Evolutionary conservation across 1,140 invertebrate genomes (phyloP).

Genomic region (Hyles vespertilio): DNA sequence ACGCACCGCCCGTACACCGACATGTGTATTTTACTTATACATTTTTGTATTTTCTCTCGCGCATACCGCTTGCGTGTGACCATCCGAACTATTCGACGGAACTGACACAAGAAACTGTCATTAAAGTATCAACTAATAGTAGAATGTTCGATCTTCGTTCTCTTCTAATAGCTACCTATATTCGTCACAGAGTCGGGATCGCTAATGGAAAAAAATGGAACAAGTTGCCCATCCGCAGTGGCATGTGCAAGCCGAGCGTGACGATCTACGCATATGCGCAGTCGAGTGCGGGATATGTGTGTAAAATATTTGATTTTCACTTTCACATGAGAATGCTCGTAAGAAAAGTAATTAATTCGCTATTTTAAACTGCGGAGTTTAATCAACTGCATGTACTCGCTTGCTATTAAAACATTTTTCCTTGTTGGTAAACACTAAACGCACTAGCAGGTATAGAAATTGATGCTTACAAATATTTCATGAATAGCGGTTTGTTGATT

Average conservation of each 20-base stretch:
- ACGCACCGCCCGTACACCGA: slow-evolving; percentile 1
- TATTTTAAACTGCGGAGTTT: no score
- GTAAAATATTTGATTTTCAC: slow-evolving; percentile 35
- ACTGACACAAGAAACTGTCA: slow-evolving; percentile 64
- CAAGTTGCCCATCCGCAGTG: slow-evolving; percentile 6
- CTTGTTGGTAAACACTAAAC: no score
- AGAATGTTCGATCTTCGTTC: slow-evolving; percentile 29
- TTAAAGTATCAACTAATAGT: slow-evolving; percentile 61
- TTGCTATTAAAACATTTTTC: no score
- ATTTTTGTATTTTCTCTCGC: slow-evolving; percentile 40
- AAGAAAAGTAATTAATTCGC: no score
- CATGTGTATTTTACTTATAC: slow-evolving; percentile 16
- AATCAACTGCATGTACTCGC: no score
- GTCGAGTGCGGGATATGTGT: slow-evolving; percentile 18
- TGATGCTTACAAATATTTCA: no score
- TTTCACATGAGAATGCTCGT: slow-evolving; percentile 30
- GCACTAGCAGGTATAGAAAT: no score
- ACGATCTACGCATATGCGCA: slow-evolving; percentile 28
- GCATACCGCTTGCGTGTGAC: slow-evolving; percentile 53
- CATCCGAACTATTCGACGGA: slow-evolving; percentile 64
- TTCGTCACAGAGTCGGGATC: slow-evolving; percentile 21
- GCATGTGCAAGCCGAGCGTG: slow-evolving; percentile 15
- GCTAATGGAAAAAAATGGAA: slow-evolving; percentile 23
- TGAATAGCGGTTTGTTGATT: no score
- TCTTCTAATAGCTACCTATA: slow-evolving; percentile 36